phyloP scores from a whole-genome alignment of 2,888 invertebrate genomes.

The Baronia brevicornis region DNA sequence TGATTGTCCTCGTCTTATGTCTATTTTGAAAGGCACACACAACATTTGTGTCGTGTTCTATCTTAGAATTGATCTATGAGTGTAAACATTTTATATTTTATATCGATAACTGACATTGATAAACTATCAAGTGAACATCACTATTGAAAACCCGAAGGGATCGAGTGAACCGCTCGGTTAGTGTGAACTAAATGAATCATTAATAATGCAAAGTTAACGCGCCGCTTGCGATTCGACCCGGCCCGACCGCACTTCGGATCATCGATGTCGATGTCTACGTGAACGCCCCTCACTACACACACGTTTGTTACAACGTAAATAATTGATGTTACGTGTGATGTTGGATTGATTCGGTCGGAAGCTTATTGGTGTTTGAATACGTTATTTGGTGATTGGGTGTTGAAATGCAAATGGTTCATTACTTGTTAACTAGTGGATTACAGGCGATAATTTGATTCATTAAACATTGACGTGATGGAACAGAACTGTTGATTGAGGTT shows the following conservation, averaged over 20 bases:
- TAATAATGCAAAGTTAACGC: slow-evolving; percentile 71
- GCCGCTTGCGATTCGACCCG: slow-evolving; percentile 34
- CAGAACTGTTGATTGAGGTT: too few relatives aligned
- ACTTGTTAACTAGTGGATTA: slow-evolving; percentile 2
- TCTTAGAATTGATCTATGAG: too few relatives aligned
- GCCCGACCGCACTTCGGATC: slow-evolving; percentile 33
- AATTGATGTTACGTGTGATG: slow-evolving; percentile 18
- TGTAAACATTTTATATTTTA: not conserved
- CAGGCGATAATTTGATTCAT: too few relatives aligned
- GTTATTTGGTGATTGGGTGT: slow-evolving; percentile 23
- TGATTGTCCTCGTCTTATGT: too few relatives aligned
- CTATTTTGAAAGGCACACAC: too few relatives aligned
- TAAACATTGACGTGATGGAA: too few relatives aligned
- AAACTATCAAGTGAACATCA: slow-evolving; percentile 24
- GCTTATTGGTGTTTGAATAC: slow-evolving; percentile 17
- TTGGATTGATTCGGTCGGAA: slow-evolving; percentile 20
- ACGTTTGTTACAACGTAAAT: slow-evolving; percentile 27
- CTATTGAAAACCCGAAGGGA: slow-evolving; percentile 57
- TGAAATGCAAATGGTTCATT: slow-evolving; percentile 3
- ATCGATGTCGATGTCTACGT: slow-evolving; percentile 50
- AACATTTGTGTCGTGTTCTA: too few relatives aligned
- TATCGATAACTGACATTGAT: slow-evolving; percentile 14
- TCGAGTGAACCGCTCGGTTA: slow-evolving; percentile 62
- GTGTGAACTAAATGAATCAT: slow-evolving; percentile 76
- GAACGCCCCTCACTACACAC: slow-evolving; percentile 39